A percentile compares a stretch with the other conserved stretches of the same genome.
Evolutionary conservation across 2,113 vertebrate genomes (phyloP).

Genomic region (Coptodon bakossiorum): DNA sequence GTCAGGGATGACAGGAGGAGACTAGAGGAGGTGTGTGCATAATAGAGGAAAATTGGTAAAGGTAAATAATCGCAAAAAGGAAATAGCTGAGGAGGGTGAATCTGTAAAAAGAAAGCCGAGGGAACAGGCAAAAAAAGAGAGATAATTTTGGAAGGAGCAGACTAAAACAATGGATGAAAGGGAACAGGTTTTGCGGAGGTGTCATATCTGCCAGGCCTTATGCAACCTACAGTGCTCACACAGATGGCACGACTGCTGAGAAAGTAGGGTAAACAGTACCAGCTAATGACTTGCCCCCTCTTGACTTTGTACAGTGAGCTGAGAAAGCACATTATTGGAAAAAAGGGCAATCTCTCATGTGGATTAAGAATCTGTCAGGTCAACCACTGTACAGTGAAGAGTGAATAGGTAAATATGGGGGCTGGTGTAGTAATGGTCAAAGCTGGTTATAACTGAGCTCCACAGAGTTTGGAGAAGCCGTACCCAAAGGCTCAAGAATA

Average conservation of each 20-base stretch:
- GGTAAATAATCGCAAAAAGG: neutral
- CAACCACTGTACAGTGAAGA: conserved; percentile 5
- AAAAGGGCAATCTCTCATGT: neutral
- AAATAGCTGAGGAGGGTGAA: neutral
- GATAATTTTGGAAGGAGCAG: conserved; percentile 13
- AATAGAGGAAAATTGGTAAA: neutral
- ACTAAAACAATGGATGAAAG: conserved; percentile 29
- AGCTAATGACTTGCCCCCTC: conserved; percentile 34
- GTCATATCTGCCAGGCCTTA: conserved; percentile 52
- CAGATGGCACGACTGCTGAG: conserved; percentile 50
- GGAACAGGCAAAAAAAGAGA: neutral
- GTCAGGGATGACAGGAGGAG: conserved; percentile 32
- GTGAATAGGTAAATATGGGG: neutral
- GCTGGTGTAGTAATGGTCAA: neutral
- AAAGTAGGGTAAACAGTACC: conserved; percentile 49
- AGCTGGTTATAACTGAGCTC: neutral
- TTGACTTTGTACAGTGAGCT: conserved; percentile 21
- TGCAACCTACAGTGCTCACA: conserved; percentile 45
- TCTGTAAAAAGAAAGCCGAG: neutral
- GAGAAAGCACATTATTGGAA: neutral
- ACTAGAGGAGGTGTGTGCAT: neutral
- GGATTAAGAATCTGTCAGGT: neutral
- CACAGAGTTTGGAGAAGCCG: neutral
- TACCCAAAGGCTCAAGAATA: neutral
- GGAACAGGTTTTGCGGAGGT: conserved; percentile 63